Conservation (phyloP, 1,140 invertebrate species). For the Drosophila prosaltans region DNA sequence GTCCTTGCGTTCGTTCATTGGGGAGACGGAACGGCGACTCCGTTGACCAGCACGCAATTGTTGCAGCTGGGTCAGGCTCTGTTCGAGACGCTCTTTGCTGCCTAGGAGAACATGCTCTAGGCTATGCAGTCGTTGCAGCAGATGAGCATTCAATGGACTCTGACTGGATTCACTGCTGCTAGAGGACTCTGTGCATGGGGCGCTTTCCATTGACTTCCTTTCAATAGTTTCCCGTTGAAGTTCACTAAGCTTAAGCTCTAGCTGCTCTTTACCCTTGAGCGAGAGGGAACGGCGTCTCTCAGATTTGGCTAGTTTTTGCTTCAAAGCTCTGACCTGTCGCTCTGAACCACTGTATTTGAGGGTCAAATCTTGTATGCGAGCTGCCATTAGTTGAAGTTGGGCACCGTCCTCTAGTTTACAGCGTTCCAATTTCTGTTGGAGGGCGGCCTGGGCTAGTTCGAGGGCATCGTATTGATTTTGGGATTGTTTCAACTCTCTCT, state of each 20-base stretch:
- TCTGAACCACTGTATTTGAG: slow-evolving; percentile 91
- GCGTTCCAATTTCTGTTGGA: slow-evolving; percentile 89
- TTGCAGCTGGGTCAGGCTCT: slow-evolving; percentile 84
- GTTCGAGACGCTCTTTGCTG: slow-evolving; percentile 83
- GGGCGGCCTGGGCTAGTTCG: slow-evolving; percentile 89
- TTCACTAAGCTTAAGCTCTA: slow-evolving; percentile 92
- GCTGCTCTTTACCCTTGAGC: slow-evolving; percentile 91
- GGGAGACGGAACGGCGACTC: slow-evolving; percentile 85
- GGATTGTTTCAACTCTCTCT: slow-evolving; percentile 91
- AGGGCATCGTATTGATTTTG: slow-evolving; percentile 91
- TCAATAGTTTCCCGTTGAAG: slow-evolving; percentile 92
- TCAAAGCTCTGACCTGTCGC: slow-evolving; percentile 90
- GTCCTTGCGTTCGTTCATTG: slow-evolving; percentile 85
- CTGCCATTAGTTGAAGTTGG: slow-evolving; percentile 91
- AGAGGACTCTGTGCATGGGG: slow-evolving; percentile 47
- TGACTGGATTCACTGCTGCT: slow-evolving; percentile 48
- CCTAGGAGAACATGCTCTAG: slow-evolving; percentile 85
- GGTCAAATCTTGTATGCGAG: slow-evolving; percentile 92
- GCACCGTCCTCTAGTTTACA: slow-evolving; percentile 88
- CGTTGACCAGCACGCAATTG: slow-evolving; percentile 84
- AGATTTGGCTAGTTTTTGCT: slow-evolving; percentile 90
- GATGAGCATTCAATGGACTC: slow-evolving; percentile 78
- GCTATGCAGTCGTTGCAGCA: slow-evolving; percentile 85
- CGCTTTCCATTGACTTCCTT: slow-evolving; percentile 70
- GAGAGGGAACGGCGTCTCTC: slow-evolving; percentile 92